These are phyloP conservation scores for Tragopan temminckii DNA, from an alignment of 2,797 vertebrate genomes.

Conservation along the genomic window DNA sequence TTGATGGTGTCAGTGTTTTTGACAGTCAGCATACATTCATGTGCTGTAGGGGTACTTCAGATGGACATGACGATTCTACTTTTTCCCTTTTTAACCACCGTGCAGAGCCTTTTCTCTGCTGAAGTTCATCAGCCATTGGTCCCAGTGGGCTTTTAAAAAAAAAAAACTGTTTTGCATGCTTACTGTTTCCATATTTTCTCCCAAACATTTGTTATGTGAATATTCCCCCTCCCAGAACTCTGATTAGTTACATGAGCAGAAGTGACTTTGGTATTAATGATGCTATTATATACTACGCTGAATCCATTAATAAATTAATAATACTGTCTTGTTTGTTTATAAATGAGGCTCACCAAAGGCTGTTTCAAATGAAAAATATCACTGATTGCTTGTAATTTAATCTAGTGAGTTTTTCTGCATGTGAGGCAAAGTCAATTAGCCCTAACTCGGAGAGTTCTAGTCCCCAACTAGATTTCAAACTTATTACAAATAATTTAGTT, in stretches of 20 bases:
- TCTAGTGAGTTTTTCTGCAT: conserved; percentile 70
- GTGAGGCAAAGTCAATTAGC: conserved; percentile 76
- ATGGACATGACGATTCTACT: fast-evolving
- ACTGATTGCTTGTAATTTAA: conserved; percentile 78
- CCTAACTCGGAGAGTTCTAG: conserved; percentile 66
- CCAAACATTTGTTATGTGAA: conserved; percentile 48
- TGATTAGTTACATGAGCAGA: conserved; percentile 74
- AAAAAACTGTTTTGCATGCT: not conserved
- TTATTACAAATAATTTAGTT: conserved; percentile 54
- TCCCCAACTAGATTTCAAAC: conserved; percentile 61
- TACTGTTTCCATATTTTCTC: conserved; percentile 37
- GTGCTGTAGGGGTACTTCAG: fast-evolving
- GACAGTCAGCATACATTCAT: not conserved
- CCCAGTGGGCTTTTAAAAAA: not conserved
- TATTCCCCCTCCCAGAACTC: conserved; percentile 60
- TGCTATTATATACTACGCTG: conserved; percentile 70
- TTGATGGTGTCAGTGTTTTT: not conserved
- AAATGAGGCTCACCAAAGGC: conserved; percentile 69
- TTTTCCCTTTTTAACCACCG: not conserved
- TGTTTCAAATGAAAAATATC: conserved; percentile 75
- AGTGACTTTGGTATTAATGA: conserved; percentile 76
- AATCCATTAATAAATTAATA: conserved; percentile 82
- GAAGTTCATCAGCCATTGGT: fast-evolving
- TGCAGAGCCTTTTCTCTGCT: fast-evolving
- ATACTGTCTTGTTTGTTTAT: conserved; percentile 70